Percentiles rank a stretch among this genome's conserved stretches.
These are phyloP conservation scores for Rhysida immarginata DNA, from an alignment of 1,140 invertebrate species.

Conservation along the genomic window DNA sequence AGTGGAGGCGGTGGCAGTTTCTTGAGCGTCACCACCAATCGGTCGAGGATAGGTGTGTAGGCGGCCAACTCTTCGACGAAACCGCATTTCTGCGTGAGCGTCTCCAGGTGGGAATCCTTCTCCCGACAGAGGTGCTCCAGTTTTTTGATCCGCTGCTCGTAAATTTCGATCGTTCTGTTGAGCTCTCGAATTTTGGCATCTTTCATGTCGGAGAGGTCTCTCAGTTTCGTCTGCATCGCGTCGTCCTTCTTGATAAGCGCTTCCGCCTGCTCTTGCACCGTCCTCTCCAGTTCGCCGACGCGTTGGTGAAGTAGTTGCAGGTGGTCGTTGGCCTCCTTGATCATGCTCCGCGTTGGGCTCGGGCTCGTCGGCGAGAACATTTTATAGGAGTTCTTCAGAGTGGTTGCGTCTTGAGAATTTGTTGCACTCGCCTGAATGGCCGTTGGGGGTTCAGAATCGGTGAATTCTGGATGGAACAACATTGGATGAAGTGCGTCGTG, in stretches of 20 bases:
- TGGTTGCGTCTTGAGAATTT: background rate
- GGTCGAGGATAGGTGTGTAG: constrained; percentile 15
- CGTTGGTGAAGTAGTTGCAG: constrained; percentile 17
- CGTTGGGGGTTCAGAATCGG: background rate
- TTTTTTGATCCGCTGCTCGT: constrained; percentile 15
- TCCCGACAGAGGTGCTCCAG: constrained; percentile 16
- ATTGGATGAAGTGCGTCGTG: background rate
- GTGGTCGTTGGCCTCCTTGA: constrained; percentile 21
- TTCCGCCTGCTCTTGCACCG: constrained; percentile 15
- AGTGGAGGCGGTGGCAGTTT: constrained; percentile 12
- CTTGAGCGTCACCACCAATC: constrained; percentile 14
- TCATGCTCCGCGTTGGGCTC: constrained; percentile 17
- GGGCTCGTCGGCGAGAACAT: constrained; percentile 10
- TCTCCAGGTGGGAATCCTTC: constrained; percentile 16
- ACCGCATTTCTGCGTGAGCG: constrained; percentile 10
- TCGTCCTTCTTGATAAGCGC: constrained; percentile 18
- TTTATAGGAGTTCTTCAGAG: background rate
- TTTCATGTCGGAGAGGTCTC: constrained; percentile 15
- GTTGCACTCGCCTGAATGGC: background rate
- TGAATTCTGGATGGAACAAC: constrained; percentile 4
- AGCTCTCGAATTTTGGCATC: constrained; percentile 17
- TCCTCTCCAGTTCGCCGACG: constrained; percentile 18
- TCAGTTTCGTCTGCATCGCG: constrained; percentile 12
- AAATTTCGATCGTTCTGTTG: constrained; percentile 7
- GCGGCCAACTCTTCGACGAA: constrained; percentile 16